Conservation (phyloP, 2,888 invertebrate genomes). For the Atrina japonica region DNA sequence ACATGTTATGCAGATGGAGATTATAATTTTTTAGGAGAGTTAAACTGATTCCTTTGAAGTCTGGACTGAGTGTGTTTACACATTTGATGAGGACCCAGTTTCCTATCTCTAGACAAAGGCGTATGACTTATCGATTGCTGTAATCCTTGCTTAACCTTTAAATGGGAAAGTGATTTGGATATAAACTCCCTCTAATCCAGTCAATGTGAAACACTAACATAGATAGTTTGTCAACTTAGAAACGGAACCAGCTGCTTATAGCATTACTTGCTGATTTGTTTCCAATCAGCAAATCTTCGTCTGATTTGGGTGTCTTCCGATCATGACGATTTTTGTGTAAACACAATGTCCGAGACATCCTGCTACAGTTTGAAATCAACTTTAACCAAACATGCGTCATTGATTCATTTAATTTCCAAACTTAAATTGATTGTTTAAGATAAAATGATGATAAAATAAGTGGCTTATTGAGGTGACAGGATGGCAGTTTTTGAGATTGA, state of each 20-base stretch:
- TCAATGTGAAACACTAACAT: neutral
- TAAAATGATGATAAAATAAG: constrained; percentile 2
- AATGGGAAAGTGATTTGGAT: constrained; percentile 27
- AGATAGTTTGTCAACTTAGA: constrained; percentile 22
- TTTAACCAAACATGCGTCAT: too few species aligned
- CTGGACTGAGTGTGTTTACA: too few species aligned
- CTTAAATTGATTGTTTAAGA: neutral
- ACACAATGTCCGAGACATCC: neutral
- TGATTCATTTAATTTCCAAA: neutral
- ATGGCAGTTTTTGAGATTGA: too few species aligned
- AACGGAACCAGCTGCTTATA: neutral
- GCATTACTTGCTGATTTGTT: constrained; percentile 8
- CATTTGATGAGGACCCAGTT: too few species aligned
- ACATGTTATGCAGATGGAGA: too few species aligned
- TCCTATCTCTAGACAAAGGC: too few species aligned
- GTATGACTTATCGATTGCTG: too few species aligned
- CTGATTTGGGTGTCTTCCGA: neutral
- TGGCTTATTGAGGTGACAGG: too few species aligned
- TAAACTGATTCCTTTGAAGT: too few species aligned
- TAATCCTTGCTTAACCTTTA: too few species aligned
- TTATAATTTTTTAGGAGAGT: too few species aligned
- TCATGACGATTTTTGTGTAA: neutral
- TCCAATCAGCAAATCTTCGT: constrained; percentile 2
- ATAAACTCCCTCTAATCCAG: constrained; percentile 25
- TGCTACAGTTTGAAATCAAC: neutral